Evolutionary conservation across 2,113 vertebrate species (phyloP), one percentile per base, ranked within the genome.

Genomic region (Oncorhynchus gorbuscha): DNA sequence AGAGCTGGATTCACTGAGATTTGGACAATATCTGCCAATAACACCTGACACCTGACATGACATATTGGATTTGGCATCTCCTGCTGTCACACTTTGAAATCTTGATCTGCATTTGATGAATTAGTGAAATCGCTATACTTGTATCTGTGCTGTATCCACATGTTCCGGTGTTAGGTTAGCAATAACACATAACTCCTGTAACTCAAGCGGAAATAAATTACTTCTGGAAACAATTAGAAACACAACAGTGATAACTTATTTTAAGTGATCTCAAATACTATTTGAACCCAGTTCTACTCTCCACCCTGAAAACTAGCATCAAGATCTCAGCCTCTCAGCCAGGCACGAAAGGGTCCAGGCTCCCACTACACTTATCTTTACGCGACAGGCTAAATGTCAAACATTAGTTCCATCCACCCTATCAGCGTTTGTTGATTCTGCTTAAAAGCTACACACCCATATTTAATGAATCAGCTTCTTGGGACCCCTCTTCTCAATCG

Each of bases 371-470:
- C 84, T 86, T 85, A 84, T 90, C 82, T 73, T 74, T 74, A 66
- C 76, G 71, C n/a, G 64, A 81, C 79, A 86, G 79, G 78, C 86
- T 87, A 81, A 87, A 90, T 87, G 83, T 89, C 86, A 89, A 30
- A 73, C 72, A 90, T 90, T 88, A 89, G 81, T 88, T 91, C 81
- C 76, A 82, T 88, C 45, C 12, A 22, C 75, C 74, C 76, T 88
- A 85, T 88, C 87, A 87, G 74, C 81, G 73, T 22, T 18, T 72
- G 80, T 69, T 89, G 88, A 88, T 92, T 90, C 79, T 78, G 83
- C 75, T 81, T 76, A 78, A 82, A 82, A 87, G 73, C 79, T 83
- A 77, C 83, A 77, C 79, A 80, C 80, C 69, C 49, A 64, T 83
- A 86, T 79, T 81, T 72, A 88, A 89, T 87, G 83, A 87, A 83